phyloP scores from a whole-genome alignment of 2,888 invertebrate genomes.

The Allacma fusca region DNA sequence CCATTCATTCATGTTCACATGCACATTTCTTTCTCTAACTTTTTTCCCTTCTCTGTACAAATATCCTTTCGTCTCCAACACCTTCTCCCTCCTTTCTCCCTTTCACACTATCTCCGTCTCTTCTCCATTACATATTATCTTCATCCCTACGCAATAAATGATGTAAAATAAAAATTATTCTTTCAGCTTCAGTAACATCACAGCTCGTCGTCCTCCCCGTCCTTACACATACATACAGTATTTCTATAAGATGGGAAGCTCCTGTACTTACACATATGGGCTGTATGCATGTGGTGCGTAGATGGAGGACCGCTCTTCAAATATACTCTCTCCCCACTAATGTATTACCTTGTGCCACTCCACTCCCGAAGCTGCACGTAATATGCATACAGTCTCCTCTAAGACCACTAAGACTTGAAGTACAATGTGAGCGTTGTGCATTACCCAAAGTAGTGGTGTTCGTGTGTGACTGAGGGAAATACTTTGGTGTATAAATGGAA shows the following conservation, averaged over 20 bases:
- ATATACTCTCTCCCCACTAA: too few relatives aligned
- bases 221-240: too few relatives aligned
- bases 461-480: neutral
- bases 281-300: too few relatives aligned
- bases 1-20: constrained; percentile 21
- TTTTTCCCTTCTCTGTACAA: neutral
- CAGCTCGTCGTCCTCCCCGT: neutral
- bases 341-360: too few relatives aligned
- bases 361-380: too few relatives aligned
- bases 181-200: constrained; percentile 23
- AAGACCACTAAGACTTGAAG: too few relatives aligned
- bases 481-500: neutral
- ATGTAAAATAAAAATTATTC: constrained; percentile 17
- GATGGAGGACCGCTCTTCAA: too few relatives aligned
- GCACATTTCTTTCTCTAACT: constrained; percentile 9
- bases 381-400: too few relatives aligned
- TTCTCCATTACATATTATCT: constrained; percentile 22
- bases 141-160: constrained; percentile 20
- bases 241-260: too few relatives aligned
- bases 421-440: too few relatives aligned
- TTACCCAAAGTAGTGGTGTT: too few relatives aligned
- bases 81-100: neutral
- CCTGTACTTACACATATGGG: too few relatives aligned
- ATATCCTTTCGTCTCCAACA: constrained; percentile 16
- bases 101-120: neutral